These are phyloP conservation scores for Sebastes iracundus DNA, from an alignment of 2,797 vertebrate species.

Conservation along the genomic window DNA sequence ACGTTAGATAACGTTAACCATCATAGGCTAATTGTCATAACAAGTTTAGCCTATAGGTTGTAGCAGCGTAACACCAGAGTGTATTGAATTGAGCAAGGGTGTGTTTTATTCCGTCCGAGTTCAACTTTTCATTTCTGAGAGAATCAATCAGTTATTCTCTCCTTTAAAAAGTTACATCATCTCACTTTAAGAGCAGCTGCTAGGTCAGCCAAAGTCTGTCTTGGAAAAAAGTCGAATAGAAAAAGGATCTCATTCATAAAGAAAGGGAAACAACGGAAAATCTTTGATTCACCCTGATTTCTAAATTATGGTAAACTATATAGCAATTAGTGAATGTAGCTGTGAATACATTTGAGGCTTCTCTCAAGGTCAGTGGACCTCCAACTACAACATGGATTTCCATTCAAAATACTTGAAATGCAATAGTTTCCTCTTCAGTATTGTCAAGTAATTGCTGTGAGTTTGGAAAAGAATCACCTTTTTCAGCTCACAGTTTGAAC, in stretches of 20 bases:
- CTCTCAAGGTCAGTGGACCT: constrained; percentile 16
- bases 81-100: not conserved
- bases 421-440: constrained; percentile 32
- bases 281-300: not conserved
- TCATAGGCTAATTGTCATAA: not conserved
- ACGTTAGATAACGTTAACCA: not conserved
- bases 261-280: not conserved
- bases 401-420: constrained; percentile 28
- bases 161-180: not conserved
- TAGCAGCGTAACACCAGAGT: not conserved
- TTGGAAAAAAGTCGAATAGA: not conserved
- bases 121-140: not conserved
- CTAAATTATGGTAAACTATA: constrained; percentile 5
- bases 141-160: not conserved
- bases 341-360: constrained; percentile 12
- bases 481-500: constrained; percentile 18
- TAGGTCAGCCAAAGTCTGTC: not conserved
- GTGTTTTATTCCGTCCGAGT: not conserved
- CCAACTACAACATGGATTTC: constrained; percentile 23
- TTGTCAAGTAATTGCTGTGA: constrained; percentile 30
- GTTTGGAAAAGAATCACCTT: constrained; percentile 9
- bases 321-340: constrained; percentile 13
- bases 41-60: not conserved
- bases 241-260: not conserved
- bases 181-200: not conserved